Base-by-base conservation (phyloP, 2,888 invertebrate genomes). In the Phytoseiulus persimilis region DNA sequence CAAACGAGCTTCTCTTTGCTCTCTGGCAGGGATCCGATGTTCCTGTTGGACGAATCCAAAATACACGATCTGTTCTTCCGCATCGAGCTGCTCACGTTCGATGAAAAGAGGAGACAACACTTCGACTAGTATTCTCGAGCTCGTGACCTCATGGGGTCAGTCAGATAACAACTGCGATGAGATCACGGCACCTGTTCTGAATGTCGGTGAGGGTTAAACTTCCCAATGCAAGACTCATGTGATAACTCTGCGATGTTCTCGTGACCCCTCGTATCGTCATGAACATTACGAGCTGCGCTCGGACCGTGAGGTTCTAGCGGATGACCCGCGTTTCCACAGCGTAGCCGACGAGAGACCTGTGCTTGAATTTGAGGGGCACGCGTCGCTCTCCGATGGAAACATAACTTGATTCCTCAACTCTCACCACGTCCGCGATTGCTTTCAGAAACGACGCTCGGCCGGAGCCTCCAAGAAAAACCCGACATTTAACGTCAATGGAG, bases 1-100 rank as follows among this genome's bases (percentile, higher is more conserved):
- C 39, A 11, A 33, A 87, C 87, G 45, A 87, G 32, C 31, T 87
- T 87, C 45, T 45, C 23, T 45, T 87, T 87, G 45, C 87, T 87
- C 39, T 87, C n/a, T 31, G 87, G 33, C 31, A 87, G 11, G 0
- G 87, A 87, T 1, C 45, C 87, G 33, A 87, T 87, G 18, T 33
- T 45, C 18, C 87, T 87, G 87, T 28, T 31, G 32, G 33, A 23
- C 33, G 18, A 84, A 18, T 65, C 18, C 18, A 23, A 14, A 14
- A 65, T 65, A 1, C 14, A 18, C 18, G 23, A 65, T 28, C 65
- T 46, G 28, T 65, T 18, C 18, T 1, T 65, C 65, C 65, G 65
- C 18, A 2, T 65, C 65, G 5, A 65, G 14, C 18, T 65, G 23
- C n/a, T n/a, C n/a, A n/a, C n/a, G n/a, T n/a, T n/a, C n/a, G n/a